Base-by-base conservation (phyloP, 2,797 vertebrate species). In the Hemitrygon akajei region DNA sequence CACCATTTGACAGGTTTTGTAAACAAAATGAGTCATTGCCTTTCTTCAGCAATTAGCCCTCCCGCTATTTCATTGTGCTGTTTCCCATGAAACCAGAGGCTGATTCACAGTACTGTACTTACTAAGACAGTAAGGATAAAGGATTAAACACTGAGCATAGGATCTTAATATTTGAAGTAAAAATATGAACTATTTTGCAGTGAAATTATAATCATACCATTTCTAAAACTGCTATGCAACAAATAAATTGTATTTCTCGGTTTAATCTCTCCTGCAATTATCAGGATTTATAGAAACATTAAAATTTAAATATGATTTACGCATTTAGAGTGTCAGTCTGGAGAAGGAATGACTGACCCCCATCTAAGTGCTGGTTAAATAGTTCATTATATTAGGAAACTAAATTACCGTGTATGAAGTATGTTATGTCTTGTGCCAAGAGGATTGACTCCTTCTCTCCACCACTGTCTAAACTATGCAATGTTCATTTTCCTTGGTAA, bases 61-160 rank as follows among this genome's bases (percentile, higher is more conserved):
- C 30, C 40, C 76, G 25, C 91, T 69, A 69, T 11, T 89, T 89
- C 60, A 89, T 63, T 89, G 60, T 25, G 11, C 34, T 47, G 37
- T 56, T 30, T 69, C 63, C 63, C 18, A 37, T 86, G n/a, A 86
- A 89, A 11, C n/a, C 86, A 89, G 18, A 69, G 63, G 11, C 63
- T 4, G n/a, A 89, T 75, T 76, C 40, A 76, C 71, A 93, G 91
- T 93, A 76, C 71, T 92, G 91, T 92, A 75, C n/a, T n/a, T n/a
- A n/a, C 69, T 22, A 93, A 22, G 12, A 27, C 71, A 66, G 63
- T 40, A 71, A 91, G 66, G n/a, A 92, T 27, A 75, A 92, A 40
- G 40, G 91, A 56, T 76, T 93, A 58, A 93, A 75, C 71, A 56
- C 91, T 56, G 91, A 93, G 91, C 91, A n/a, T 76, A 93, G 91